Conservation (phyloP, 2,797 vertebrate genomes). For the Aeoliscus strigatus region DNA sequence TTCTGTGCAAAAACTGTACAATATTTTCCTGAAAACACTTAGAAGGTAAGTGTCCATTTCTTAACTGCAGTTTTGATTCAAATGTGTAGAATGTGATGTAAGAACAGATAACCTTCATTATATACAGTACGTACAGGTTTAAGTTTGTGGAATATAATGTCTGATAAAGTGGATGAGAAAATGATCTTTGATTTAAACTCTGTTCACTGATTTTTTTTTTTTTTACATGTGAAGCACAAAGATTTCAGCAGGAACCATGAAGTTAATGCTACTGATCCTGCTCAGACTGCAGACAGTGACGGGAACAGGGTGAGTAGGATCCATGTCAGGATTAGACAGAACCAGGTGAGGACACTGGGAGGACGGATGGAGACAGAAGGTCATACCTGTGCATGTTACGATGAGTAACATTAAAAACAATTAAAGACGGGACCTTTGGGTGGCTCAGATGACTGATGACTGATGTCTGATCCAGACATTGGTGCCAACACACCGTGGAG, state of each 20-base stretch:
- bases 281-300: conserved; percentile 56
- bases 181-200: neutral
- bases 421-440: no score
- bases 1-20: neutral
- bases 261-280: conserved; percentile 52
- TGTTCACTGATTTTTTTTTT: neutral
- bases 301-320: conserved; percentile 60
- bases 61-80: neutral
- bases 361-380: no score
- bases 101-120: no score
- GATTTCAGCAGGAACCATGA: conserved; percentile 42
- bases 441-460: no score
- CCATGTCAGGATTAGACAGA: no score
- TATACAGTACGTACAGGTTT: no score
- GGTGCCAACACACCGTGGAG: conserved; percentile 77
- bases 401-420: no score
- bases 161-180: no score
- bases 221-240: conserved; percentile 14
- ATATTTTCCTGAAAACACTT: conserved; percentile 20
- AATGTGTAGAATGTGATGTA: neutral
- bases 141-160: no score
- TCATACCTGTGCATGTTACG: no score
- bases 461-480: conserved; percentile 76
- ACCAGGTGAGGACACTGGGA: no score
- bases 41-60: conserved; percentile 34